Evolutionary conservation across 1,140 invertebrate genomes (phyloP), one percentile per base, ranked within the genome.

Genomic region (Drosophila asahinai): DNA sequence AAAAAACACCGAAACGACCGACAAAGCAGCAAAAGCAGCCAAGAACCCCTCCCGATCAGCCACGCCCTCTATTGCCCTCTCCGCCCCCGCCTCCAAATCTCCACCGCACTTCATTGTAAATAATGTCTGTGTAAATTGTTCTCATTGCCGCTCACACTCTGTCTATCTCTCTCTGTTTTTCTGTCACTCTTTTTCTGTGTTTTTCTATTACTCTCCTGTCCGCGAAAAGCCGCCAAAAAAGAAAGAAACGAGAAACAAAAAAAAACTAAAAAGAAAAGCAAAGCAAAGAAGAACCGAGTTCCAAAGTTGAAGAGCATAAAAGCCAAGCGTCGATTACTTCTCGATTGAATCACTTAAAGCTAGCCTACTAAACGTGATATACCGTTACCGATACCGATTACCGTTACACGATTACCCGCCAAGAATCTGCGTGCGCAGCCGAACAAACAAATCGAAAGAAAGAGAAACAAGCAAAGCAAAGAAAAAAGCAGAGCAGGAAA

Each of bases 311-410:
- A 80, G 49, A 86, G 83, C 83, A 86, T 83, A 76, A 82, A 79
- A 80, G 83, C 83, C 82, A 86, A 86, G 82, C 82, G 82, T 86
- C 82, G 82, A 86, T 86, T 86, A 73, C 68, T 79, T 74, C 64
- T 86, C 59, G 42, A 78, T 63, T 81, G 72, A 52, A 77, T 65
- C 27, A 81, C 33, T 55, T 76, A 48, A 71, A 64, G 57, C 51
- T 61, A 74, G 68, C 47, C 67, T 57, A 74, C 68, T 73, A 74
- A 74, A 73, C 47, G 70, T 73, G 70, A 73, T 66, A 65, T 70
- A 70, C 70, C 70, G 67, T 70, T 59, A 73, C 66, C 68, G 68
- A 59, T 59, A 57, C 65, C 65, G 64, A 33, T 42, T 59, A 73
- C 70, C 45, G 70, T 72, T 73, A 73, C 71, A 73, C 71, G 54